A percentile compares a stretch with the other conserved stretches of the same genome.
Conservation (phyloP, 2,888 invertebrate genomes). For the Tetranychus truncatus region DNA sequence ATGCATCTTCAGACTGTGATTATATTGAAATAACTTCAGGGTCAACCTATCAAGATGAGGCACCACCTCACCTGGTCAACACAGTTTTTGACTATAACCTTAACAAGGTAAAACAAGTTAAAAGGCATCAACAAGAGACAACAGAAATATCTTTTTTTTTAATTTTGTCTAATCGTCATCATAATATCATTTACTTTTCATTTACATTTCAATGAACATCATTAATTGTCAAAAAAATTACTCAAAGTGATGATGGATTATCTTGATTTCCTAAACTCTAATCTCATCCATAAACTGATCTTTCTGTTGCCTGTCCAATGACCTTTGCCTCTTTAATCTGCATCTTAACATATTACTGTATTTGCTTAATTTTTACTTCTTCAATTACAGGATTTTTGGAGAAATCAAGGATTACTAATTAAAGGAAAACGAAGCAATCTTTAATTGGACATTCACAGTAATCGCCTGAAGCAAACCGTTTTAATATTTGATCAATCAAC, state of each 20-base stretch:
- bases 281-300: not conserved
- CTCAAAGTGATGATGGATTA: not conserved
- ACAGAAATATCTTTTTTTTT: too few relatives aligned
- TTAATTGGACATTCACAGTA: not conserved
- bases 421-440: constrained; percentile 8
- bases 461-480: not conserved
- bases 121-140: too few relatives aligned
- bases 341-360: not conserved
- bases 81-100: not conserved
- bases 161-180: not conserved
- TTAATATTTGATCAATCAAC: not conserved
- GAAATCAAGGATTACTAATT: constrained; percentile 9
- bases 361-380: not conserved
- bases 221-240: not conserved
- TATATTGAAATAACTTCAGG: constrained; percentile 6
- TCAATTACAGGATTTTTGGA: not conserved
- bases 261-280: not conserved
- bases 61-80: not conserved
- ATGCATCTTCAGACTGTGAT: constrained; percentile 13
- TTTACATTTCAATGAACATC: too few relatives aligned
- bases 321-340: not conserved
- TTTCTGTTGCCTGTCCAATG: not conserved
- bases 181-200: not conserved
- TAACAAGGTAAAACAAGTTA: not conserved
- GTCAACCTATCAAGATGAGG: not conserved